Conservation (phyloP, 2,113 vertebrate genomes). For the Isichthys henryi region DNA sequence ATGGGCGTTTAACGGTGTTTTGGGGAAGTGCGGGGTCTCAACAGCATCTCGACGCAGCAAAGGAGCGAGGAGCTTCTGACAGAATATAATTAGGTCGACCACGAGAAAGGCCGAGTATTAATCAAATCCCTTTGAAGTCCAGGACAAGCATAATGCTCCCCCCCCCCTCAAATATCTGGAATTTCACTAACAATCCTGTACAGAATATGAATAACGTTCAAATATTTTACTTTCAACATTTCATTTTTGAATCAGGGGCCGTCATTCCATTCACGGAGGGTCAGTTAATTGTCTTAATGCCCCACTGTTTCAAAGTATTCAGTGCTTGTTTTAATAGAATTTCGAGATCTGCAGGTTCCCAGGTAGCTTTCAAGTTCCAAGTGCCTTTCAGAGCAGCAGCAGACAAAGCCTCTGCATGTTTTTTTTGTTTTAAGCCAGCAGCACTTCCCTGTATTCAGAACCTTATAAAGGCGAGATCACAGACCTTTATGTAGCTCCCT, state of each 20-base stretch:
- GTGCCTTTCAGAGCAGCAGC: not conserved
- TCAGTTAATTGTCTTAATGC: slow-evolving; percentile 5
- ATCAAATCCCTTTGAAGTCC: slow-evolving; percentile 13
- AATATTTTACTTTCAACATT: slow-evolving; percentile 7
- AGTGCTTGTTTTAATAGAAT: slow-evolving; percentile 3
- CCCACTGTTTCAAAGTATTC: not conserved
- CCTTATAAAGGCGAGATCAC: not conserved
- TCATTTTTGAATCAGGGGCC: not conserved
- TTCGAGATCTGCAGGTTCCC: not conserved
- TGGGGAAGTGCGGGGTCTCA: slow-evolving; percentile 16
- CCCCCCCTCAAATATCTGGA: not conserved
- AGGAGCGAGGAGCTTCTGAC: not conserved
- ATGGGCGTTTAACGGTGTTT: slow-evolving; percentile 42
- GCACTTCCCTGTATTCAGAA: not conserved
- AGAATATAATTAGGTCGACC: not conserved
- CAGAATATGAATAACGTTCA: not conserved
- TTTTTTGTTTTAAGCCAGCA: not conserved
- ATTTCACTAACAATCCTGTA: not conserved
- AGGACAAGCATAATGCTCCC: not conserved
- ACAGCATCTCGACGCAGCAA: slow-evolving; percentile 15
- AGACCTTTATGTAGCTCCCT: not conserved
- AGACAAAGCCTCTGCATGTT: not conserved
- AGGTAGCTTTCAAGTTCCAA: slow-evolving; percentile 1
- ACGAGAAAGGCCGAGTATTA: not conserved
- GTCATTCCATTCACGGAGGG: not conserved